A percentile compares a stretch with the other conserved stretches of the same genome.
phyloP scores from a whole-genome alignment of 2,888 invertebrate species.

The Drosophila demipolita region DNA sequence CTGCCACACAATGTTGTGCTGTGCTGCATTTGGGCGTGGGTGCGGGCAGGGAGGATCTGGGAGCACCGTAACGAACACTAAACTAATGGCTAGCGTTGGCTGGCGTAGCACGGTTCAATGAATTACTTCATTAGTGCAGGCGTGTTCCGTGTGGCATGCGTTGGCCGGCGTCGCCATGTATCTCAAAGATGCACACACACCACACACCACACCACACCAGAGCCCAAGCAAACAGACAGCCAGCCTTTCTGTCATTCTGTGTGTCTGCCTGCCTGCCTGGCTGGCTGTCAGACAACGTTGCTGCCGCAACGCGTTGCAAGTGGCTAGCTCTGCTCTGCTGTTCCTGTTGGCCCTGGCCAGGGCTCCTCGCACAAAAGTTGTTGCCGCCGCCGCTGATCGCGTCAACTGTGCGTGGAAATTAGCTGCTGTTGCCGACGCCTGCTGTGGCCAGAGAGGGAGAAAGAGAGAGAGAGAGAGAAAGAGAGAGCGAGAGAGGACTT shows the following conservation, averaged over 20 bases:
- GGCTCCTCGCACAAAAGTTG: slow-evolving; percentile 49
- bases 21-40: slow-evolving; percentile 18
- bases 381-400: slow-evolving; percentile 45
- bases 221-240: slow-evolving; percentile 31
- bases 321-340: slow-evolving; percentile 49
- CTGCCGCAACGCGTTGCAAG: slow-evolving; percentile 28
- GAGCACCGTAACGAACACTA: slow-evolving; percentile 63
- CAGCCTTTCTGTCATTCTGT: slow-evolving; percentile 33
- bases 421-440: slow-evolving; percentile 71
- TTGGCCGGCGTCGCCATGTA: slow-evolving; percentile 57
- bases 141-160: slow-evolving; percentile 75
- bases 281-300: slow-evolving; percentile 36
- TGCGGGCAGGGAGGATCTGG: slow-evolving; percentile 18
- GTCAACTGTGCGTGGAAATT: slow-evolving; percentile 80
- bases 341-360: slow-evolving; percentile 22
- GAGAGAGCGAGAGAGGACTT: slow-evolving; percentile 43
- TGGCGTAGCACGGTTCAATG: slow-evolving; percentile 81
- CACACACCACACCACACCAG: slow-evolving; percentile 4
- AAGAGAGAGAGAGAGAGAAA: neutral
- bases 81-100: slow-evolving; percentile 67
- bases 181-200: slow-evolving; percentile 46
- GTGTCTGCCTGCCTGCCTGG: slow-evolving; percentile 26
- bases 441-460: slow-evolving; percentile 5
- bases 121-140: slow-evolving; percentile 82
- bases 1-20: slow-evolving; percentile 6